Evolutionary conservation across 2,113 vertebrate genomes (phyloP), one percentile per base, ranked within the genome.

Genomic region (Siniperca chuatsi): DNA sequence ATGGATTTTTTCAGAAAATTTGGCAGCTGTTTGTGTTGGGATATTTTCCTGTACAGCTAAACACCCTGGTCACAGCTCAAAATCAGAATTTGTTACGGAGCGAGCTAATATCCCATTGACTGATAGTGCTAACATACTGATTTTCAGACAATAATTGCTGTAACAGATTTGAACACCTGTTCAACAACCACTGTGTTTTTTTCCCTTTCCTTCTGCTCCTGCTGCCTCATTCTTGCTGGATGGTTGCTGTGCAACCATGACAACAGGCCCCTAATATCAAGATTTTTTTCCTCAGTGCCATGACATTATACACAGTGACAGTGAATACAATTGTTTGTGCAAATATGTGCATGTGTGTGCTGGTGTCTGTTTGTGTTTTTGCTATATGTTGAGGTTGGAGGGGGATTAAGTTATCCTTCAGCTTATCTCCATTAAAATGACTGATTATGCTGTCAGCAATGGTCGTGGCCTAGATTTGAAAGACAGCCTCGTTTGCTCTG

Each of bases 401-500:
- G 70, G 70, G 87, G 91, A 92, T 91, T 94, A 91, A 89, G 79
- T 89, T 91, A 88, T 89, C 85, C 81, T 72, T 87, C 77, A 92
- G 89, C 77, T 93, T 93, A 93, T 92, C 89, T 83, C 92, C 90
- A 87, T 95, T 92, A 91, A 92, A 93, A 92, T 91, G 86, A 92
- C 88, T 90, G 92, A 93, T 94, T 86, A 91, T 86, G 73, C 87
- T 86, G 88, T 89, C 90, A 91, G 84, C 65, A 42, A 42, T 85
- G 74, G 87, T 81, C 46, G 57, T 94, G 92, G 87, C 94, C 94
- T 93, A 91, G 70, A 92, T 94, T 88, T 94, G 90, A 94, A 89
- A 90, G 89, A 90, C 91, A 86, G 87, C 85, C 86, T 90, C 8
- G 58, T 83, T 89, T 33, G 52, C 80, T 88, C 75, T 84, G 77